Evolutionary conservation across 1,140 invertebrate species (phyloP).

Genomic region (Drosophila nigrodunni): DNA sequence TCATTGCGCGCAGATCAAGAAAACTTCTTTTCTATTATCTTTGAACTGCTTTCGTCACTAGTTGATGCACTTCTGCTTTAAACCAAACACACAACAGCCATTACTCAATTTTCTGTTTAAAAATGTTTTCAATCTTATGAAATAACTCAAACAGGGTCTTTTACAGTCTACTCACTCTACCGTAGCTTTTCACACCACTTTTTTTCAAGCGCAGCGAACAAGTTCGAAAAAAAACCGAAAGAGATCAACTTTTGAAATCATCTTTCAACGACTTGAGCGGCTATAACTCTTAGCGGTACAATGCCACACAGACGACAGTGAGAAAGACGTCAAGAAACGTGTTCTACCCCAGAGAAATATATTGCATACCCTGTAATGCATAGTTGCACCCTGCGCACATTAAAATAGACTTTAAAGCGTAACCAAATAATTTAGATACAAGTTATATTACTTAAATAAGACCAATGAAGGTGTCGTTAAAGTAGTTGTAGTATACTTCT

Average conservation of each 20-base stretch:
- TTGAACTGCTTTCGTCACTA: too few relatives aligned
- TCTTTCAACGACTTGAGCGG: slow-evolving; percentile 32
- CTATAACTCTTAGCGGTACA: slow-evolving; percentile 61
- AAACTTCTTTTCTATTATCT: too few relatives aligned
- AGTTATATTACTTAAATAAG: neutral
- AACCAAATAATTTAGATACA: neutral
- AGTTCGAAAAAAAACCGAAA: slow-evolving; percentile 11
- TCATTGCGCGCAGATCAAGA: too few relatives aligned
- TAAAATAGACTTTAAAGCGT: too few relatives aligned
- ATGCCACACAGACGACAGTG: slow-evolving; percentile 40
- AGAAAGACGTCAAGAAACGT: slow-evolving; percentile 45
- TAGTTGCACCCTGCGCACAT: too few relatives aligned
- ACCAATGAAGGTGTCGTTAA: neutral
- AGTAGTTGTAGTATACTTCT: slow-evolving; percentile 4
- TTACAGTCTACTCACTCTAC: too few relatives aligned
- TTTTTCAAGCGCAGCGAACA: neutral
- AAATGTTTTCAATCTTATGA: too few relatives aligned
- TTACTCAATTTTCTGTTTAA: too few relatives aligned
- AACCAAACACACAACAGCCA: too few relatives aligned
- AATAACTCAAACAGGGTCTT: too few relatives aligned
- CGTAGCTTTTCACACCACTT: too few relatives aligned
- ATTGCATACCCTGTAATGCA: slow-evolving; percentile 20
- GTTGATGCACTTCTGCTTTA: too few relatives aligned
- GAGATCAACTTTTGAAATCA: slow-evolving; percentile 21
- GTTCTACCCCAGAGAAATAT: slow-evolving; percentile 60